Evolutionary conservation across 2,888 invertebrate genomes (phyloP), one percentile per base, ranked within the genome.

Genomic region (Helleia helle): DNA sequence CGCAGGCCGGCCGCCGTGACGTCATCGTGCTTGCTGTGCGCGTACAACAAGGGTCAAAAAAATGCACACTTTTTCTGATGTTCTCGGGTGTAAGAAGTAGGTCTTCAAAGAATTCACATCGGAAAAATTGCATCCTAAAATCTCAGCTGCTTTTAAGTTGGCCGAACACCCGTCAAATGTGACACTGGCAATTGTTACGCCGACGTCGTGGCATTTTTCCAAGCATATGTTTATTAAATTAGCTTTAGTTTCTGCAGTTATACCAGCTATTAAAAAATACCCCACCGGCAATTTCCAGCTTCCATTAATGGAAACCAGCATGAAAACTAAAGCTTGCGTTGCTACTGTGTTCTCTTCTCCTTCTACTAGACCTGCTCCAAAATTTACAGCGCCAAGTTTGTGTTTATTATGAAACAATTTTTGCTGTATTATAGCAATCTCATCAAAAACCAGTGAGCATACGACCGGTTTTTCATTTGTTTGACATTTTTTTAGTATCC

Each of bases 261-360:
- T 36, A 5, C 57, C 52, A 11, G 51, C 30, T 14, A 51, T 47
- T 18, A 65, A 50, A 48, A 62, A 68, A 43, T 65, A 65, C 0
- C 56, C 62, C 4, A 65, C 46, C 12, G 60, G 65, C 7, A 66
- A 26, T 49, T 65, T 63, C 59, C 58, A 63, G 5, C 42, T 46
- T 40, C 56, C 50, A 46, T 56, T 56, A 24, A 62, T 26, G 8
- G 48, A 42, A 1, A 56, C 55, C 1, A 65, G 13, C 48, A 65
- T 49, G 30, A 65, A 58, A 4, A 62, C 56, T 31, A 57, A 48
- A 7, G 54, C 36, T n/a, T n/a, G 36, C 11, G 36, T 7, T 8
- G 36, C 36, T 7, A 25, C 14, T 1, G 11, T 11, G 3, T 29
- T 22, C 12, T 24, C 22, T 8, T 36, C 36, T 22, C 36, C 22